These are phyloP conservation scores for Pecten maximus DNA, from an alignment of 2,888 invertebrate genomes.

Conservation along the genomic window DNA sequence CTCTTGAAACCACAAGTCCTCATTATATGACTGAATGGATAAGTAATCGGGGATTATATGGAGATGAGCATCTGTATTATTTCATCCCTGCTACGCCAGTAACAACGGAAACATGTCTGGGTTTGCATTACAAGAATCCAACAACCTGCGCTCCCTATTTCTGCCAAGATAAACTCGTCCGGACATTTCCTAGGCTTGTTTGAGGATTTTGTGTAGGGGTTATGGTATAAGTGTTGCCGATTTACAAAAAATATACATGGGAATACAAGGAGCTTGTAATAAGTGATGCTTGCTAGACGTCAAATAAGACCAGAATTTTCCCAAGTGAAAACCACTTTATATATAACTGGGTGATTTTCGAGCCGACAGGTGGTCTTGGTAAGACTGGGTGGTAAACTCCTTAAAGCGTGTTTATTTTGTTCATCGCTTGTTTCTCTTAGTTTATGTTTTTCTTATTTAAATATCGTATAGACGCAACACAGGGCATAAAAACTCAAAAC, in stretches of 20 bases:
- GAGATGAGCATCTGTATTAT: constrained; percentile 8
- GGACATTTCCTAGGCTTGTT: background rate
- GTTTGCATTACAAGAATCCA: background rate
- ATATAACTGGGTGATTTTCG: constrained; percentile 11
- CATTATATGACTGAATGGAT: constrained; percentile 26
- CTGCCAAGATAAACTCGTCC: background rate
- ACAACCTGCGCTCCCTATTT: background rate
- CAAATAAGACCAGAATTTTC: constrained; percentile 30
- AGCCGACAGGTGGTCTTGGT: background rate
- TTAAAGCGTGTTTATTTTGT: background rate
- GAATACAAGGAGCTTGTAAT: background rate
- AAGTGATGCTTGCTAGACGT: constrained; percentile 20
- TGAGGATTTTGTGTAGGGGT: background rate
- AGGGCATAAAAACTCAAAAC: background rate
- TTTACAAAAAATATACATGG: constrained; percentile 20
- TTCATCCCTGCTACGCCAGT: background rate
- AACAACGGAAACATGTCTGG: background rate
- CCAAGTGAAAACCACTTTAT: constrained; percentile 20
- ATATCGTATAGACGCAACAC: background rate
- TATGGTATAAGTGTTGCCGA: background rate
- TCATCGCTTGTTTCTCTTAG: background rate
- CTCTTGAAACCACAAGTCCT: constrained; percentile 24
- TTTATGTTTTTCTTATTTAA: background rate
- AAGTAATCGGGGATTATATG: constrained; percentile 1
- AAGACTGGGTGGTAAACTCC: background rate